These are phyloP conservation scores for Octomys mimax DNA, from an alignment of 2,797 vertebrate species.

Conservation along the genomic window DNA sequence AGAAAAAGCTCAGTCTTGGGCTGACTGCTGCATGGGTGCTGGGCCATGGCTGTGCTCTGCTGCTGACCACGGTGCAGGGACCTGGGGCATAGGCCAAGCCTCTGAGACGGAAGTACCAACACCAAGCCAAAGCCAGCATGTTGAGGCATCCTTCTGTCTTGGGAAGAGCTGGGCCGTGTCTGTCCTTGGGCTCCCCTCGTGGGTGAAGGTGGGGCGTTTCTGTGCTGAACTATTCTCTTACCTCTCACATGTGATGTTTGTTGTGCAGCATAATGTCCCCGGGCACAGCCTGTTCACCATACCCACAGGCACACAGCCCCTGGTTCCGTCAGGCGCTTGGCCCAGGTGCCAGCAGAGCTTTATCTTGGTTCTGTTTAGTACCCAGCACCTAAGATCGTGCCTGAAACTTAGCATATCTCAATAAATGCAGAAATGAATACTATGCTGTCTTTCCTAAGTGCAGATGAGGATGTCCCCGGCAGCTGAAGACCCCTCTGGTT, in stretches of 20 bases:
- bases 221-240: background rate
- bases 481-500: accelerated
- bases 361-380: background rate
- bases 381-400: background rate
- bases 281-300: too few species aligned
- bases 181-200: background rate
- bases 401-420: background rate
- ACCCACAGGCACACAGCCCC: too few species aligned
- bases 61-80: background rate
- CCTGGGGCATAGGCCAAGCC: background rate
- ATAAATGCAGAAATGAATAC: background rate
- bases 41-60: background rate
- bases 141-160: too few species aligned
- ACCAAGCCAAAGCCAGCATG: background rate
- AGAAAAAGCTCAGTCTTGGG: background rate
- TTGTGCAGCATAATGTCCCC: background rate
- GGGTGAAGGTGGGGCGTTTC: background rate
- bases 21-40: background rate
- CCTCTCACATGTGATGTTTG: background rate
- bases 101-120: background rate
- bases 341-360: background rate
- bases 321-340: too few species aligned
- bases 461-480: background rate
- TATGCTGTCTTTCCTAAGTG: background rate
- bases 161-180: too few species aligned